Evolutionary conservation across 2,797 vertebrate genomes (phyloP), one percentile per base, ranked within the genome.

Genomic region (Rachycentron canadum): DNA sequence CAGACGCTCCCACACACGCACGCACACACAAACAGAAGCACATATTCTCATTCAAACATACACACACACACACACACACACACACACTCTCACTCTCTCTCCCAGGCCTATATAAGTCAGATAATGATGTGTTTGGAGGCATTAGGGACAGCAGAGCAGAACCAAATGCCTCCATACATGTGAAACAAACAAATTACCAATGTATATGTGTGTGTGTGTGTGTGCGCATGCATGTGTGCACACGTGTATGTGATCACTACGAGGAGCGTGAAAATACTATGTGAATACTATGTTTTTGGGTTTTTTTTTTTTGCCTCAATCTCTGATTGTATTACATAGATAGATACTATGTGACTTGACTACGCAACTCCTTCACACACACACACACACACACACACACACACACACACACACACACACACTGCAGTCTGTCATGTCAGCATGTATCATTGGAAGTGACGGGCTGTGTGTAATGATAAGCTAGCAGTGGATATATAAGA

Each of bases 41-140:
- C 4, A 32, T 66, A 25, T 75, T 71, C 60, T 63, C 38, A 66
- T 25, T 59, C 21, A 68, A 43, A 64, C 58, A 40, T 56, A 55
- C 71, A 74, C 67, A 21, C 36, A 10, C 67, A 25, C 76, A 73
- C 60, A 67, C 43, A 65, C 34, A 66, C 19, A 68, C 52, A 65
- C 59, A 53, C 69, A 38, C 65, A 76, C 64, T 23, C 64, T 47
- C 74, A 47, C 74, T 81, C 83, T 87, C 76, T 85, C 84, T 90
- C 86, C 79, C 56, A 74, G 81, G 88, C 85, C 89, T 91, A 89
- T 86, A 88, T 91, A 91, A 91, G 90, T 93, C 88, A 85, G 87
- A 93, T 93, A 92, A 92, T 94, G 92, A 93, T 93, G 93, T 93
- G 89, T 92, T 93, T 88, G 85, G 85, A 89, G 91, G 89, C 90